phyloP scores from a whole-genome alignment of 2,888 invertebrate genomes.

The Diaperis boleti region DNA sequence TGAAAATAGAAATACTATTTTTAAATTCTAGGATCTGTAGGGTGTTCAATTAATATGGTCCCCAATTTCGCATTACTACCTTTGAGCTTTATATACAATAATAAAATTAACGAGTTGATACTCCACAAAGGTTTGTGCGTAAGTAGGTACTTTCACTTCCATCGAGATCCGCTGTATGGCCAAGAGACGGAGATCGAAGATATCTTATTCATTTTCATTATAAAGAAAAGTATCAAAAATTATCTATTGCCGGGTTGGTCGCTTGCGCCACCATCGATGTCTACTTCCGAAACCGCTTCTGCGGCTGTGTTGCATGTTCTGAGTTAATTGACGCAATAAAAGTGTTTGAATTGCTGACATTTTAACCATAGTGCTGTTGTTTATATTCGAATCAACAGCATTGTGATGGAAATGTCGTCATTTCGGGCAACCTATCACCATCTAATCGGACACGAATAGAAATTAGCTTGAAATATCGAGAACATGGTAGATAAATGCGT shows the following conservation, averaged over 20 bases:
- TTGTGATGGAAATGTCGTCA: slow-evolving; percentile 67
- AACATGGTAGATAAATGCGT: slow-evolving; percentile 51
- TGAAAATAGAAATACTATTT: too few relatives aligned
- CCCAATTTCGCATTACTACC: too few relatives aligned
- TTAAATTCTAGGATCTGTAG: too few relatives aligned
- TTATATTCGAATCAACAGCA: slow-evolving; percentile 63
- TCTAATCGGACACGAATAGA: slow-evolving; percentile 12
- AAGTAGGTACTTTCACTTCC: too few relatives aligned
- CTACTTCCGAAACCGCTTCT: slow-evolving; percentile 43
- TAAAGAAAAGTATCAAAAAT: too few relatives aligned
- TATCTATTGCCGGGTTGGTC: slow-evolving; percentile 48
- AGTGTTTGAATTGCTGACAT: slow-evolving; percentile 66
- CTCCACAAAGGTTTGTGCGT: too few relatives aligned
- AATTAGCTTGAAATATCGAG: slow-evolving; percentile 44
- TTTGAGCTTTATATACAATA: too few relatives aligned
- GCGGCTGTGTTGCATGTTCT: background rate
- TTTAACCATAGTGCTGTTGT: slow-evolving; percentile 68
- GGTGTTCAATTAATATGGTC: too few relatives aligned
- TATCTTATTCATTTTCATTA: too few relatives aligned
- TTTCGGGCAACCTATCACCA: slow-evolving; percentile 60
- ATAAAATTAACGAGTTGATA: too few relatives aligned
- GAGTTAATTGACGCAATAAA: slow-evolving; percentile 10
- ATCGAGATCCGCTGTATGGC: too few relatives aligned
- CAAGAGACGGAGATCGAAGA: too few relatives aligned
- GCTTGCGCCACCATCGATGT: slow-evolving; percentile 52